phyloP scores from a whole-genome alignment of 1,140 invertebrate species.

The Metopolophium dirhodum region DNA sequence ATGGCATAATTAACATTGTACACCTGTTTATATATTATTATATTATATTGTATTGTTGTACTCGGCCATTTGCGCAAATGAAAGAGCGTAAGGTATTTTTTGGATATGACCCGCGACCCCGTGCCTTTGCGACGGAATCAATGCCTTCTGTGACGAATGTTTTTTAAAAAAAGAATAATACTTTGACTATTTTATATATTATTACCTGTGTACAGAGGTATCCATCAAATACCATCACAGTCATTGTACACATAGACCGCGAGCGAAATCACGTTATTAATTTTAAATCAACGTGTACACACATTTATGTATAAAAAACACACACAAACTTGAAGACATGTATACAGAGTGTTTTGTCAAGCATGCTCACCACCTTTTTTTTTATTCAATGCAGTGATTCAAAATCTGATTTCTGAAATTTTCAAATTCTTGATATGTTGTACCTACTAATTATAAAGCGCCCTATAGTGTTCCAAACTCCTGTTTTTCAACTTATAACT shows the following conservation, averaged over 20 bases:
- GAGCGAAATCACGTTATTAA: not conserved
- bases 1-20: no score
- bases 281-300: not conserved
- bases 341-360: not conserved
- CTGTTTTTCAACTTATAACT: no score
- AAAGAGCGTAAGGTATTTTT: not conserved
- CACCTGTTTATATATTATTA: no score
- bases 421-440: no score
- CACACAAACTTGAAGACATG: not conserved
- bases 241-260: not conserved
- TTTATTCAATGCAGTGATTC: not conserved
- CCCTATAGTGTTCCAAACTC: no score
- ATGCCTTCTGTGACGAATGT: not conserved
- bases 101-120: not conserved
- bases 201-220: not conserved
- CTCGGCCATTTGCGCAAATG: not conserved
- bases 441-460: no score
- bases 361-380: not conserved
- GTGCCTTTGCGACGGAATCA: not conserved
- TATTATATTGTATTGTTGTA: not conserved
- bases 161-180: not conserved
- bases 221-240: not conserved
- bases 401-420: no score
- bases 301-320: not conserved
- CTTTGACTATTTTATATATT: not conserved